Base-by-base conservation (phyloP, 1,140 invertebrate species). In the Asbolus verrucosus region DNA sequence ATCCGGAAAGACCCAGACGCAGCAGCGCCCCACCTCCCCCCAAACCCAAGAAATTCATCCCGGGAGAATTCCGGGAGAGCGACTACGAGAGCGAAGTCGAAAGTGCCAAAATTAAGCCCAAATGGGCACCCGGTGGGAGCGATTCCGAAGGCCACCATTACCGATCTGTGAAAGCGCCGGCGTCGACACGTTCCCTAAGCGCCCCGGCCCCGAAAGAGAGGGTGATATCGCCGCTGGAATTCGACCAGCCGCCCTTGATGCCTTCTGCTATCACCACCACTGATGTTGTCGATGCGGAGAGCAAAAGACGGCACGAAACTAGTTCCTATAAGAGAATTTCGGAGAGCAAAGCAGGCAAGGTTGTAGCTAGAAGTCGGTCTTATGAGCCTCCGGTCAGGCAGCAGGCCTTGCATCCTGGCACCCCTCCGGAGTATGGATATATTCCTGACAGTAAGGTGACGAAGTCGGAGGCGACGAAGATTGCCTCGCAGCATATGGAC, bases 21-120 rank as follows among this genome's bases (percentile, higher is more conserved):
- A 39, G 79, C 70, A 82, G 76, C 76, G 62, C 82, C 33, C 84
- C 83, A 31, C 82, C 83, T 59, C 83, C 77, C 14, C 85, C 88
- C 0, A 87, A 80, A 2, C 89, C 89, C 0, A 90, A 82, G 0
- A 91, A 90, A 77, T 91, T 91, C 75, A 77, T 90, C 14, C 86
- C 86, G 6, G 89, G 88, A 4, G 87, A 91, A 65, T 89, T 87
- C 65, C 80, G 85, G 0, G 89, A 91, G 71, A 90, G 88, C 33
- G 90, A 91, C 70, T 91, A 91, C 71, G 89, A 91, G 70, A 91
- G 88, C 79, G 89, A 91, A 69, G 80, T 86, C 0, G 89, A 90
- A 41, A 79, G 79, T n/a, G 82, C 81, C 0, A 82, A 81, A 71
- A 89, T 90, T 61, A 85, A 83, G 43, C 82, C 88, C 0, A 85